These are phyloP conservation scores for Pseudochirops cupreus DNA, from an alignment of 2,797 vertebrate species.

Conservation along the genomic window DNA sequence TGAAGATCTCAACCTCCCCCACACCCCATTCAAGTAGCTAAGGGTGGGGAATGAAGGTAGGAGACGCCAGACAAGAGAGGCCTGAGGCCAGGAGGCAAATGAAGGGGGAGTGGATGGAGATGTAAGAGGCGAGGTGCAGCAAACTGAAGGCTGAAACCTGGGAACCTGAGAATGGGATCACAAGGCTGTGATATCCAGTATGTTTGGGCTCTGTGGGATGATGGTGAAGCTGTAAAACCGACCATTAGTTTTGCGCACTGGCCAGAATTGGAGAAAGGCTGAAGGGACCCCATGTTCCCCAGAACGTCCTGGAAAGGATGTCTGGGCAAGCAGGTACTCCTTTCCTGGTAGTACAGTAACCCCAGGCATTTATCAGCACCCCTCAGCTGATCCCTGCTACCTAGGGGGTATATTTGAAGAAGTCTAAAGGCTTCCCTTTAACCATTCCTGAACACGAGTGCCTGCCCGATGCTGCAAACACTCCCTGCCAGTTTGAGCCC, in stretches of 20 bases:
- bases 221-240: neutral
- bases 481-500: constrained; percentile 49
- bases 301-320: neutral
- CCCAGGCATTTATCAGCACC: neutral
- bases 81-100: neutral
- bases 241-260: neutral
- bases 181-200: neutral
- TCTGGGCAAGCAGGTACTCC: neutral
- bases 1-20: neutral
- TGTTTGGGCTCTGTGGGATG: neutral
- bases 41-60: neutral
- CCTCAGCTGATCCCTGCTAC: neutral
- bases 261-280: neutral
- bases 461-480: constrained; percentile 2
- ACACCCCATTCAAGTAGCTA: neutral
- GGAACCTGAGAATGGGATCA: neutral
- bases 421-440: too few relatives aligned
- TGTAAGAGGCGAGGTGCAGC: neutral
- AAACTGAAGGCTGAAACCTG: neutral
- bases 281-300: neutral
- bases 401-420: constrained; percentile 24
- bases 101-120: neutral
- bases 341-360: neutral
- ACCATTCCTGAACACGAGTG: constrained; percentile 59
- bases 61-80: neutral